phyloP scores from a whole-genome alignment of 1,140 invertebrate species.

The Drosophila bocqueti region DNA sequence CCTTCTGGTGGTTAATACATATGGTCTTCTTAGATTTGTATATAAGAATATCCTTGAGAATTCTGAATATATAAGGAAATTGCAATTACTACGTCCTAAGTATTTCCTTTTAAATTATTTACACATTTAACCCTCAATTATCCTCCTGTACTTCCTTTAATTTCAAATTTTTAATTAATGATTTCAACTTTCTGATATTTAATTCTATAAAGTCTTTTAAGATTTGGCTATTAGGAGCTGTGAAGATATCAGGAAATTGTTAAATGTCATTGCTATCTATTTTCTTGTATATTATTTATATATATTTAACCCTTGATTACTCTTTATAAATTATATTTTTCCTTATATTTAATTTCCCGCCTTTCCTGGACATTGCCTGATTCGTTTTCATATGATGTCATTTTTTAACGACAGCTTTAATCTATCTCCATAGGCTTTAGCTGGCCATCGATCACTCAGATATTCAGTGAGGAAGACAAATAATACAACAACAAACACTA shows the following conservation, averaged over 20 bases:
- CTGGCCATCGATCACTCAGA: constrained; percentile 19
- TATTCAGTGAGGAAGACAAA: constrained; percentile 15
- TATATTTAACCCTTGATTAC: not conserved
- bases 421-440: not conserved
- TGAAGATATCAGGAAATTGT: not conserved
- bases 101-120: too few species aligned
- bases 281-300: not conserved
- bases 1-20: not conserved
- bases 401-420: not conserved
- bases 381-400: constrained; percentile 9
- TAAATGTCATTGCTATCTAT: not conserved
- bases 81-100: too few species aligned
- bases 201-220: not conserved
- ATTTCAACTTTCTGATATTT: too few species aligned
- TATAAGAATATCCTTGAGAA: not conserved
- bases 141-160: too few species aligned
- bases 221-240: not conserved
- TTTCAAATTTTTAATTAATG: too few species aligned
- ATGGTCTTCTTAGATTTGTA: not conserved
- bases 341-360: not conserved
- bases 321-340: not conserved
- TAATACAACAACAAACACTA: too few species aligned
- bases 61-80: not conserved
- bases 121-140: too few species aligned
- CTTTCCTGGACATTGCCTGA: not conserved